Evolutionary conservation across 92 coral and sea anemone genomes (phyloP).

Genomic region (Porites divaricata): DNA sequence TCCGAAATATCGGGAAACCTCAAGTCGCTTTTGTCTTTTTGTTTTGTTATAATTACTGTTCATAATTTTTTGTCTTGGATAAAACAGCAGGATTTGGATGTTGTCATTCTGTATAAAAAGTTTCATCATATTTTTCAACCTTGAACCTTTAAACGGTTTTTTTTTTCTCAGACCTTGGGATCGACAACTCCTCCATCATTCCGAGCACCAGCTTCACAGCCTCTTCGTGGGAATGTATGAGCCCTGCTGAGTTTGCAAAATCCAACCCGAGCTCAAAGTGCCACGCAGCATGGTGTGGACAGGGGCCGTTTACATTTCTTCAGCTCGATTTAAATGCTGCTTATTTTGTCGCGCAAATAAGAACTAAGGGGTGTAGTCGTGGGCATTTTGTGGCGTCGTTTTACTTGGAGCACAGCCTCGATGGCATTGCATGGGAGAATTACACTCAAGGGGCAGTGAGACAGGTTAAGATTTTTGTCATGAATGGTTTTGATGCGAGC

Average conservation of each 20-base stretch:
- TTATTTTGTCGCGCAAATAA: background rate
- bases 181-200: slow-evolving; percentile 1
- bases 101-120: no score
- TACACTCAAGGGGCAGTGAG: slow-evolving; percentile 37
- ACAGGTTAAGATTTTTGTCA: background rate
- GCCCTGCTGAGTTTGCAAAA: background rate
- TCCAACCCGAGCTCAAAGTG: background rate
- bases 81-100: no score
- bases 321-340: background rate
- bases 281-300: slow-evolving; percentile 38
- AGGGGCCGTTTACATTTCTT: slow-evolving; percentile 9
- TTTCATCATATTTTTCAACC: no score
- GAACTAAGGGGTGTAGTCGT: background rate
- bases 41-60: no score
- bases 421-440: slow-evolving; percentile 18
- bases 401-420: slow-evolving; percentile 28
- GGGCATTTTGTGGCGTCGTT: slow-evolving; percentile 28
- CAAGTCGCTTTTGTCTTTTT: no score
- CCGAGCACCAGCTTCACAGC: slow-evolving; percentile 21
- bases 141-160: background rate
- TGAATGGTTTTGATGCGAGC: background rate
- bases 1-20: no score
- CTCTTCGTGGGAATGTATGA: slow-evolving; percentile 20
- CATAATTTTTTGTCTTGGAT: no score
- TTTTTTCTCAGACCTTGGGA: slow-evolving; percentile 16